Base-by-base conservation (phyloP, 2,888 invertebrate genomes). In the Clivina fossor region DNA sequence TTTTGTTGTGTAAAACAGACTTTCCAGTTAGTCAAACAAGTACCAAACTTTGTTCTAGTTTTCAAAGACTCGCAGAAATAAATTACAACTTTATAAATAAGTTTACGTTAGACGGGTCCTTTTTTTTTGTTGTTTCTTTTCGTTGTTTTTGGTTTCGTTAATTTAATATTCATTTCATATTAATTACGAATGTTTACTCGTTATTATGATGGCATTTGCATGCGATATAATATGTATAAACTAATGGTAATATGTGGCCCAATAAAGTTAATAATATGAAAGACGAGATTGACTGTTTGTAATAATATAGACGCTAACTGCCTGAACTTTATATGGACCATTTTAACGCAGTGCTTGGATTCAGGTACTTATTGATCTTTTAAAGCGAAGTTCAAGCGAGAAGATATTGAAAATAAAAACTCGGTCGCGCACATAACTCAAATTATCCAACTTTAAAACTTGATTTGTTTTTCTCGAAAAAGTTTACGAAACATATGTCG, bases 291-390 rank as follows among this genome's bases (percentile, higher is more conserved):
- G 49, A 49, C 38, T 26, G 35, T 35, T n/a, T 48, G 24, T 35
- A 43, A 30, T 50, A 18, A 33, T 54, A 37, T 54, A 46, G 46
- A 54, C 20, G 46, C 51, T 28, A 50, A 40, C 40, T 38, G 20
- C n/a, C 26, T 51, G 28, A 55, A 55, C 38, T 55, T 55, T 55
- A 41, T 38, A 55, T 55, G 46, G 46, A 55, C 55, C 55, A 28
- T 55, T 46, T 55, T 55, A 55, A 55, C 47, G 55, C 55, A 47
- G 55, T 47, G 47, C 55, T 55, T 55, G n/a, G 46, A 49, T 44
- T 54, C 37, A 37, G 38, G 55, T 46, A 47, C 35, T 55, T 55
- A 55, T 55, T 55, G 55, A 55, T 55, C 47, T 55, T 38, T 22
- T 55, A 55, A 55, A 55, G 54, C 54, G 37, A 37, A 54, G 46